These are phyloP conservation scores for Colletes gigas DNA, from an alignment of 1,140 invertebrate genomes.

Conservation along the genomic window DNA sequence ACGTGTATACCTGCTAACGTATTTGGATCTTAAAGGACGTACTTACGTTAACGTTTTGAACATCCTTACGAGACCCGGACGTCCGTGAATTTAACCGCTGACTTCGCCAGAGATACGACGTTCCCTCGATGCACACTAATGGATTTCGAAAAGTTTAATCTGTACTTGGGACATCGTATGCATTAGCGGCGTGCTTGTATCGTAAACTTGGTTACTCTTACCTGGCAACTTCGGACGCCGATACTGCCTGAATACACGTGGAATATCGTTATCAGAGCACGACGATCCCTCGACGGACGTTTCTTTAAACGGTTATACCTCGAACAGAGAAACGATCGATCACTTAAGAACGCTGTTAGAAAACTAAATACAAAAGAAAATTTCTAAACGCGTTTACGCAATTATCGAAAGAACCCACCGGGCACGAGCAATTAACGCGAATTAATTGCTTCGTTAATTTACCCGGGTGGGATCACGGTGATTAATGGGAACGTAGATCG, in stretches of 20 bases:
- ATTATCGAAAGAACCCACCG: no score
- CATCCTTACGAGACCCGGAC: slow-evolving; percentile 38
- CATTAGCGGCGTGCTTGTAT: slow-evolving; percentile 37
- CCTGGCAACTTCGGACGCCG: slow-evolving; percentile 34
- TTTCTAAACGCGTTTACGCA: no score
- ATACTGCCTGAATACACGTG: not conserved
- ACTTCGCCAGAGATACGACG: slow-evolving; percentile 49
- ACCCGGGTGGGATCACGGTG: no score
- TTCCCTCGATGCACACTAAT: slow-evolving; percentile 47
- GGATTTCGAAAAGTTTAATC: slow-evolving; percentile 58
- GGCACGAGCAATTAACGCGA: no score
- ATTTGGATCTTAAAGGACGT: slow-evolving; percentile 11
- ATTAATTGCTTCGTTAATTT: no score
- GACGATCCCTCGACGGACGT: not conserved
- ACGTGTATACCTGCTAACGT: not conserved
- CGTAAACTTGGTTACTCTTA: slow-evolving; percentile 41
- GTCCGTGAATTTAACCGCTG: slow-evolving; percentile 62
- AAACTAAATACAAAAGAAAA: no score
- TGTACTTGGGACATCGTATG: slow-evolving; percentile 35
- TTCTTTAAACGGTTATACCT: not conserved
- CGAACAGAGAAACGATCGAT: not conserved
- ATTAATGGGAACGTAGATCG: no score
- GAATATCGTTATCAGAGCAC: slow-evolving; percentile 5
- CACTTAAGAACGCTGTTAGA: no score
- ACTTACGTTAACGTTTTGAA: slow-evolving; percentile 33